Evolutionary conservation across 2,113 vertebrate species (phyloP).

Genomic region (Misgurnus mizolepis): DNA sequence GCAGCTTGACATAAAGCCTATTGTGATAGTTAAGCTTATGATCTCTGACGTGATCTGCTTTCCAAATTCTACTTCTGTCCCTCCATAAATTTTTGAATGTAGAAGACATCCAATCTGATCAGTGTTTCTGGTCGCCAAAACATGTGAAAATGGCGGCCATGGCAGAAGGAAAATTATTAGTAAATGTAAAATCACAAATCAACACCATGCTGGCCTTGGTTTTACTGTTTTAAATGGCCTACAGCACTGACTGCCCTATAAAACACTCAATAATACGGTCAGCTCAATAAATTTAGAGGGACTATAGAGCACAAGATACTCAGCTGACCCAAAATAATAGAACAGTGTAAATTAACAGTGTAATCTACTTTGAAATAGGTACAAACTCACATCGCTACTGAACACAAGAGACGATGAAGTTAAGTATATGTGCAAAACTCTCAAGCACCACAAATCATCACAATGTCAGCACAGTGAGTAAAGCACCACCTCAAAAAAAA

Average conservation of each 20-base stretch:
- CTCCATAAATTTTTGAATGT: neutral
- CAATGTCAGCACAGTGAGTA: too few relatives aligned
- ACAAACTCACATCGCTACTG: too few relatives aligned
- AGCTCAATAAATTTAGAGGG: conserved; percentile 21
- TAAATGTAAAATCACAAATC: neutral
- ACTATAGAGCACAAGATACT: conserved; percentile 15
- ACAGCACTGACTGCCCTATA: conserved; percentile 21
- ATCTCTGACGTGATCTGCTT: neutral
- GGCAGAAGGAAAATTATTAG: neutral
- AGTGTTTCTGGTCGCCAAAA: neutral
- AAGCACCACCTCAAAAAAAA: too few relatives aligned
- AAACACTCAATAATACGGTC: neutral
- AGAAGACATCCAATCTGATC: neutral
- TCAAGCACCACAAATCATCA: too few relatives aligned
- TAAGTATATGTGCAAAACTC: too few relatives aligned
- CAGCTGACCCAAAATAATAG: conserved; percentile 23
- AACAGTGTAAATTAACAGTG: neutral
- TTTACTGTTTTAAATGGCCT: conserved; percentile 22
- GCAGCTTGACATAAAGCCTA: too few relatives aligned
- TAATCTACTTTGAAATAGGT: neutral
- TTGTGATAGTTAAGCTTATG: neutral
- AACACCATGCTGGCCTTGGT: conserved; percentile 27
- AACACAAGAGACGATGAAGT: too few relatives aligned
- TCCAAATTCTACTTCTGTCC: neutral
- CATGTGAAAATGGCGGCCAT: neutral